Base-by-base conservation (phyloP, 2,888 invertebrate genomes). In the Helicoverpa assulta region DNA sequence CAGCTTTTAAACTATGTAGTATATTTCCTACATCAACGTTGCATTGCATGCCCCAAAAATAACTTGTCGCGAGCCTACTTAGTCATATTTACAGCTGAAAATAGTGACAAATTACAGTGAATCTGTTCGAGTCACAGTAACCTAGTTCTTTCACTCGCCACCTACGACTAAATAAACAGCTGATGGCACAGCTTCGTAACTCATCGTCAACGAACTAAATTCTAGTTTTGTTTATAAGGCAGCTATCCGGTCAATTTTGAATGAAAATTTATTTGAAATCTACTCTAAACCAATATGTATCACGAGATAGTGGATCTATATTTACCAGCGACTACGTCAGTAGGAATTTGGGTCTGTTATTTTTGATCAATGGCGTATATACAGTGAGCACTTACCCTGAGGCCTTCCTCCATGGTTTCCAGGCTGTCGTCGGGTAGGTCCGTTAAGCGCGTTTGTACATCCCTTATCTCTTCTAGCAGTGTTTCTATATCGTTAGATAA, bases 401-500 rank as follows among this genome's bases (percentile, higher is more conserved):
- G 95, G 81, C 97, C 97, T 61, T 96, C 93, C 80, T 97, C 96
- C 97, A 98, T 98, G 65, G 96, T 96, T 79, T 97, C 96, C 84
- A 98, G 96, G 89, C 96, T 97, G 89, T 97, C 97, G 80, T 96
- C 96, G 19, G 98, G 98, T 81, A 98, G 96, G 87, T 96, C 96
- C 68, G 96, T 96, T 83, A 98, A 96, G 82, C 96, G 96, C 77
- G 96, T 96, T 95, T 98, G 98, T 76, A 97, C 96, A 82, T 96
- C 96, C 83, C 96, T 96, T 81, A 98, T 96, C 86, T 97, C 97
- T 90, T 96, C 96, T 85, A 97, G 97, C 85, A 98, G 96, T 88
- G 96, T 96, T 91, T 97, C 97, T 90, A 98, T 96, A 92, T 97
- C 97, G 95, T 96, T 96, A 93, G 96, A 95, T 89, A 97, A 95